A percentile compares a stretch with the other conserved stretches of the same genome.
These are phyloP conservation scores for Microctenopoma lineatum DNA, from an alignment of 2,797 vertebrate genomes.

Conservation along the genomic window DNA sequence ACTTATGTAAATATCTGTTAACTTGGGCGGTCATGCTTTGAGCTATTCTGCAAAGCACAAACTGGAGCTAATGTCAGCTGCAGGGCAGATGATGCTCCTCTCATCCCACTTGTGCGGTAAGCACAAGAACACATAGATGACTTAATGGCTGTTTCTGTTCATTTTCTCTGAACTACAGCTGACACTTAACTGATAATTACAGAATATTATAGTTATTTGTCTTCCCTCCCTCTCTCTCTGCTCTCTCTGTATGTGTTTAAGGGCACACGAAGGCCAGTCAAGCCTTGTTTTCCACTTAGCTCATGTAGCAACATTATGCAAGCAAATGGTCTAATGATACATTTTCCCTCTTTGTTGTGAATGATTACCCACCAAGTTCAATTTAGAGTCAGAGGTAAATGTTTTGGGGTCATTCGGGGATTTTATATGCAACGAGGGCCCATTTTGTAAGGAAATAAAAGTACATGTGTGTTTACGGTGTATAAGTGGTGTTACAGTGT, in stretches of 20 bases:
- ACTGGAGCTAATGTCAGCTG: conserved; percentile 1
- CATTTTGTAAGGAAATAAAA: not conserved
- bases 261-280: conserved; percentile 2
- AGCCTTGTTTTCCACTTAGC: conserved; percentile 19
- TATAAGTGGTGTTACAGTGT: not conserved
- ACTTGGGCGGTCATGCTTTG: not conserved
- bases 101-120: conserved; percentile 4
- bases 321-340: conserved; percentile 26
- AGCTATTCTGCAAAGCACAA: not conserved
- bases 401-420: not conserved
- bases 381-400: conserved; percentile 12
- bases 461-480: not conserved
- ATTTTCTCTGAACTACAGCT: conserved; percentile 26
- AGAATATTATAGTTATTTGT: conserved; percentile 14
- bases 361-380: conserved; percentile 17
- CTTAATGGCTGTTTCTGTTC: conserved; percentile 2
- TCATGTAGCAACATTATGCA: conserved; percentile 23
- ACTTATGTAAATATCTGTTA: not conserved
- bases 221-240: not conserved
- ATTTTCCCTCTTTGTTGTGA: conserved; percentile 15
- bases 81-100: not conserved
- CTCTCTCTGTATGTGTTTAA: not conserved
- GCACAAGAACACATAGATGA: conserved; percentile 10
- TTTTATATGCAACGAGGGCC: not conserved
- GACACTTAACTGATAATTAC: conserved; percentile 25